Evolutionary conservation across 2,888 invertebrate species (phyloP), one percentile per base, ranked within the genome.

Genomic region (Caenorhabditis sp.): DNA sequence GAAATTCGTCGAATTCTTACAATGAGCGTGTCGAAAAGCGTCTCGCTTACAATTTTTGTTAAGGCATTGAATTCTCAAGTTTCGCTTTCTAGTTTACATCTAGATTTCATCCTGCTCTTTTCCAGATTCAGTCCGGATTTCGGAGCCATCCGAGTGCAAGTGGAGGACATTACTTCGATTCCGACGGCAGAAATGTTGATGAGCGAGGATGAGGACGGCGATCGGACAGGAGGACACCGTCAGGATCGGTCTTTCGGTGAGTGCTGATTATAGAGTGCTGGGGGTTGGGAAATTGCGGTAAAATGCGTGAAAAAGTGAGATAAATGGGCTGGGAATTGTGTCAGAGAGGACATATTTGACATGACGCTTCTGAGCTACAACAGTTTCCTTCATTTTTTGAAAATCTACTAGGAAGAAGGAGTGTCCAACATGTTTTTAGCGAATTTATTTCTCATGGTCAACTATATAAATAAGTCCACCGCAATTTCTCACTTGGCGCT

Each of bases 91-190:
- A 6, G 6, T 32, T 9, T 9, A 32, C 9, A 32, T 32, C 9
- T 32, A 9, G 7, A 32, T 9, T 39, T n/a, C 39, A 17, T 20
- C 11, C 43, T 20, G 3, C 15, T 59, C 43, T 11, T 59, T 75
- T 63, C 8, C 71, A 77, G 77, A 22, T 56, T 66, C 35, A 77
- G 77, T 22, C 65, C 77, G 2, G 77, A 77, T 13, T 77, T 71
- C 41, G 77, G 77, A 55, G 77, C 71, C 26, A 77, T 77, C 20
- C 61, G 71, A 41, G 77, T 77, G 0, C 71, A 72, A 66, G 77
- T 77, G 9, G 77, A 77, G 27, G 77, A 77, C 15, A 77, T 77
- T 26, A 77, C 77, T 4, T 13, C 76, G 17, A 53, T 59, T 17
- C 56, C 59, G 5, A 53, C 46, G 8, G 22, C n/a, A n/a, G n/a